phyloP scores from a whole-genome alignment of 2,888 invertebrate species.

The Nomada hirtipes region DNA sequence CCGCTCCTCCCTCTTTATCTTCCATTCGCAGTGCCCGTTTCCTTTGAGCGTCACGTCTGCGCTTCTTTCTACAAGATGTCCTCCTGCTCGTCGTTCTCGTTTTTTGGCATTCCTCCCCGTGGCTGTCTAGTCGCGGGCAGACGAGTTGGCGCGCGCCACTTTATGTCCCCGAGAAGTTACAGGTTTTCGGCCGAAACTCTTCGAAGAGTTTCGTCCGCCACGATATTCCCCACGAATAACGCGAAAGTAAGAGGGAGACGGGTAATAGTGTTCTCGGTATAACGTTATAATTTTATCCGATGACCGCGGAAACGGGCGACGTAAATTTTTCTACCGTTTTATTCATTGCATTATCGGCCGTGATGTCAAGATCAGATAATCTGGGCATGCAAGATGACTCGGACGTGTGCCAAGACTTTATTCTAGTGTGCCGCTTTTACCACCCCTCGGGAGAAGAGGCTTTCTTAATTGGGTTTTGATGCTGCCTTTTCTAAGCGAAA shows the following conservation, averaged over 20 bases:
- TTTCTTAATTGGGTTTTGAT: constrained; percentile 21
- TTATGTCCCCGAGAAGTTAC: constrained; percentile 50
- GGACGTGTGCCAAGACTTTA: constrained; percentile 48
- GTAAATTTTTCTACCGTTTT: constrained; percentile 38
- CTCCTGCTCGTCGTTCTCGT: constrained; percentile 15
- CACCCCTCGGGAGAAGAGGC: neutral
- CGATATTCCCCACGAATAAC: neutral
- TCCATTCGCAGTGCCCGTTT: neutral
- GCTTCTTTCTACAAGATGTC: constrained; percentile 18
- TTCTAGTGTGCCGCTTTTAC: constrained; percentile 11
- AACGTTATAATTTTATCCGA: constrained; percentile 36
- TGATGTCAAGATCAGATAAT: constrained; percentile 45
- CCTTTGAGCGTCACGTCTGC: constrained; percentile 5
- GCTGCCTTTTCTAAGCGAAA: neutral
- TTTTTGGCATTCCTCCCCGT: constrained; percentile 30
- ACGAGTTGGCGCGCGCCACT: constrained; percentile 65
- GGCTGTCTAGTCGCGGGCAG: constrained; percentile 41
- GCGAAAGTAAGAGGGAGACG: no score
- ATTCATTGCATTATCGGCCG: constrained; percentile 24
- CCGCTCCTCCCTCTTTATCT: constrained; percentile 13
- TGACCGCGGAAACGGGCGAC: neutral
- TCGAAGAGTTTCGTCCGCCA: neutral
- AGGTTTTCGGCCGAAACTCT: constrained; percentile 28
- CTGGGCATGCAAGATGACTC: neutral
- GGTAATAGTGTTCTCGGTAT: neutral